A percentile compares a stretch with the other conserved stretches of the same genome.
phyloP scores from a whole-genome alignment of 2,888 invertebrate genomes.

The Isotomurus palustris region DNA sequence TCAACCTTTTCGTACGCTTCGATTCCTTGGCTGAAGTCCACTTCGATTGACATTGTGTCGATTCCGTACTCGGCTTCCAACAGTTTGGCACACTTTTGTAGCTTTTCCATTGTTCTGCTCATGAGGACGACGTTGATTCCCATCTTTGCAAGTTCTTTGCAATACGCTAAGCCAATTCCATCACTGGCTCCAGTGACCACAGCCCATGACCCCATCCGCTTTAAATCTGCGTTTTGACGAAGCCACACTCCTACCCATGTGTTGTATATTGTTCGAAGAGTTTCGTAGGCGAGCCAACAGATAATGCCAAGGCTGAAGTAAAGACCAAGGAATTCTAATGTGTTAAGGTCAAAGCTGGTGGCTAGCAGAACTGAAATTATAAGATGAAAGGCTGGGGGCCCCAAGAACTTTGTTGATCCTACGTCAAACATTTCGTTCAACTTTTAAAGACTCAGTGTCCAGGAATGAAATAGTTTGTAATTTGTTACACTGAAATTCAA shows the following conservation, averaged over 20 bases:
- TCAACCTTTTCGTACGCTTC: conserved; percentile 68
- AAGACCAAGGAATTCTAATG: no score
- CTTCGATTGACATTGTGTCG: conserved; percentile 69
- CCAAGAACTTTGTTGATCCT: no score
- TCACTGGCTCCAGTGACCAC: conserved; percentile 85
- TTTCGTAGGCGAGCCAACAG: neutral
- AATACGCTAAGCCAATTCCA: conserved; percentile 84
- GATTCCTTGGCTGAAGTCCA: conserved; percentile 69
- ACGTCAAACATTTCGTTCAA: no score
- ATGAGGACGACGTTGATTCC: conserved; percentile 76
- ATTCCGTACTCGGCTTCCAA: conserved; percentile 59
- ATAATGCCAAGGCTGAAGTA: no score
- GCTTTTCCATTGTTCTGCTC: conserved; percentile 69
- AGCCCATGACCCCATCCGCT: conserved; percentile 54
- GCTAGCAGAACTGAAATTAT: no score
- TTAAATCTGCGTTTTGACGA: conserved; percentile 10
- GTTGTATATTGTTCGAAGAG: conserved; percentile 1
- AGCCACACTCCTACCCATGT: conserved; percentile 11
- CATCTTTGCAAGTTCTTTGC: conserved; percentile 68
- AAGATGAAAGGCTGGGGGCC: no score
- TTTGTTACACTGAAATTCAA: no score
- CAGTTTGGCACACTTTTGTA: conserved; percentile 65
- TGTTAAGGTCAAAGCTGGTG: no score
- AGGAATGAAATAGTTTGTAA: no score
- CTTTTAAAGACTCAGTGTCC: no score